Percentiles rank a stretch among this genome's conserved stretches.
These are phyloP conservation scores for Phoebastria nigripes DNA, from an alignment of 2,797 vertebrate species.

Conservation along the genomic window DNA sequence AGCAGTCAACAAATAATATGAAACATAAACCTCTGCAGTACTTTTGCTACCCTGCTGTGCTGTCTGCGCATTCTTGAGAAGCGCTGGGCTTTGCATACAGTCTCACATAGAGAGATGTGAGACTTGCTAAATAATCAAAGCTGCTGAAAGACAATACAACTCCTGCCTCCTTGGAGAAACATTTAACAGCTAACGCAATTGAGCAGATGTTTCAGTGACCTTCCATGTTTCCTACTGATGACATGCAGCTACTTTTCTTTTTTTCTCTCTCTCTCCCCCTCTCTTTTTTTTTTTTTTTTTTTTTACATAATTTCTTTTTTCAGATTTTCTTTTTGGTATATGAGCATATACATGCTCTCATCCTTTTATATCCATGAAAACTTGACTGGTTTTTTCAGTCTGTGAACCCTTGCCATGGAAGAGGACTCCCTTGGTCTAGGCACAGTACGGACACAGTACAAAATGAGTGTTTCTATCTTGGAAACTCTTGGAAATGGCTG, in stretches of 20 bases:
- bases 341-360: background rate
- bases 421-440: background rate
- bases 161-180: slow-evolving; percentile 46
- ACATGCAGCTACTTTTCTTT: slow-evolving; percentile 6
- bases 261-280: background rate
- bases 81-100: background rate
- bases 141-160: slow-evolving; percentile 60
- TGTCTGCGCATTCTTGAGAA: background rate
- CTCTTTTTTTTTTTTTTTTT: background rate
- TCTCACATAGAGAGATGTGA: background rate
- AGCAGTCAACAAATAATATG: slow-evolving; percentile 1
- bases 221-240: slow-evolving; percentile 57
- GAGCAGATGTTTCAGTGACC: slow-evolving; percentile 66
- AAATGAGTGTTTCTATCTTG: background rate
- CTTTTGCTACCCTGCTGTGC: slow-evolving; percentile 1
- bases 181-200: slow-evolving; percentile 44
- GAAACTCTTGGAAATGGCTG: background rate
- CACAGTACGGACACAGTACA: background rate
- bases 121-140: slow-evolving; percentile 63
- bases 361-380: background rate
- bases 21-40: slow-evolving; percentile 14
- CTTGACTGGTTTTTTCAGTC: background rate
- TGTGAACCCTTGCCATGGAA: background rate
- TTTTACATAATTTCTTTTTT: slow-evolving; percentile 19
- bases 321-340: background rate